These are phyloP conservation scores for Byasa hedistus DNA, from an alignment of 2,888 invertebrate species.

Conservation along the genomic window DNA sequence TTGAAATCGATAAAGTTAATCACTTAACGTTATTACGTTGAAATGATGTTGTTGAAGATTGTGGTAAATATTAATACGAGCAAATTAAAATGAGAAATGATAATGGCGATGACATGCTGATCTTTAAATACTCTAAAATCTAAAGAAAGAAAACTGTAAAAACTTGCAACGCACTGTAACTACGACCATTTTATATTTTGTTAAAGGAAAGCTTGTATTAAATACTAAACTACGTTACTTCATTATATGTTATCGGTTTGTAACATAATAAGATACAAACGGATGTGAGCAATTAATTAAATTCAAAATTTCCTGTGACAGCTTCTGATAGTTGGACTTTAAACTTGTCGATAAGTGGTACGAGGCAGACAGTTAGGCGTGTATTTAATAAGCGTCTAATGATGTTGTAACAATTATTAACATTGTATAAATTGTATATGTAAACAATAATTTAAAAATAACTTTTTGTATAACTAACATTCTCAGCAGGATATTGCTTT, in stretches of 20 bases:
- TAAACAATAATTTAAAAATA: too few species aligned
- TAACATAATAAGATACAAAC: conserved; percentile 1
- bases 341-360: conserved; percentile 16
- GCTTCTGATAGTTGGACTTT: conserved; percentile 12
- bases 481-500: neutral
- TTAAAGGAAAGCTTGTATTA: neutral
- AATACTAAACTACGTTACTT: neutral
- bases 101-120: too few species aligned
- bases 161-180: too few species aligned
- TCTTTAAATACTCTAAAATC: too few species aligned
- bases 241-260: neutral
- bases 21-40: too few species aligned
- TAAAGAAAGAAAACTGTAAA: too few species aligned
- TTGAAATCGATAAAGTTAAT: too few species aligned
- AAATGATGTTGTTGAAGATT: too few species aligned
- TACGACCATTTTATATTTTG: too few species aligned
- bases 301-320: conserved; percentile 19
- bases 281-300: conserved; percentile 16
- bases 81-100: too few species aligned
- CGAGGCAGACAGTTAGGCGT: conserved; percentile 13
- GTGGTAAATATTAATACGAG: too few species aligned
- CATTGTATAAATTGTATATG: too few species aligned
- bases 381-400: neutral
- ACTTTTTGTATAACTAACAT: neutral
- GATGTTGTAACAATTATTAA: neutral